phyloP scores from a whole-genome alignment of 2,113 vertebrate genomes.

The Heteronetta atricapilla region DNA sequence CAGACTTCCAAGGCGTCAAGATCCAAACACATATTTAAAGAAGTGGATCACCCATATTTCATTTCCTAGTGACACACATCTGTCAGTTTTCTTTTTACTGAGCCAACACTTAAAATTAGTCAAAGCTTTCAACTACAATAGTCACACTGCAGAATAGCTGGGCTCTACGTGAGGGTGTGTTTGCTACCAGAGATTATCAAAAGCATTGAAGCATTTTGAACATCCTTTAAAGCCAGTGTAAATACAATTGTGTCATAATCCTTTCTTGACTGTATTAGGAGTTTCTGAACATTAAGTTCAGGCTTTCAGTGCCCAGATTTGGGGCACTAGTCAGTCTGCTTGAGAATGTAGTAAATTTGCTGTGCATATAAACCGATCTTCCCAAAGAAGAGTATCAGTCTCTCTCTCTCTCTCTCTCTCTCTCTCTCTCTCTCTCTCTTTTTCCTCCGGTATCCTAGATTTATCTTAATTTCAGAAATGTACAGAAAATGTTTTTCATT shows the following conservation, averaged over 20 bases:
- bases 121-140: neutral
- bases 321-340: neutral
- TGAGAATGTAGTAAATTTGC: neutral
- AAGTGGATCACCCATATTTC: neutral
- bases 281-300: neutral
- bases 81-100: neutral
- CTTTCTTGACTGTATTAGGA: neutral
- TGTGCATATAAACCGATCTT: neutral
- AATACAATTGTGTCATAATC: neutral
- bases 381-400: neutral
- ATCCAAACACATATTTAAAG: neutral
- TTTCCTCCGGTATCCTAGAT: neutral
- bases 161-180: neutral
- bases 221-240: neutral
- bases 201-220: neutral
- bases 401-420: neutral
- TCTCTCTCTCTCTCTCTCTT: neutral
- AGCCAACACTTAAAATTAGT: neutral
- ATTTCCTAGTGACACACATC: neutral
- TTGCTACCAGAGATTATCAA: neutral
- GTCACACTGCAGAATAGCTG: neutral
- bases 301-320: neutral
- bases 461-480: neutral
- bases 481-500: neutral
- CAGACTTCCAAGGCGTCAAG: neutral